phyloP scores from a whole-genome alignment of 2,888 invertebrate species.

The Sesamia inferens region DNA sequence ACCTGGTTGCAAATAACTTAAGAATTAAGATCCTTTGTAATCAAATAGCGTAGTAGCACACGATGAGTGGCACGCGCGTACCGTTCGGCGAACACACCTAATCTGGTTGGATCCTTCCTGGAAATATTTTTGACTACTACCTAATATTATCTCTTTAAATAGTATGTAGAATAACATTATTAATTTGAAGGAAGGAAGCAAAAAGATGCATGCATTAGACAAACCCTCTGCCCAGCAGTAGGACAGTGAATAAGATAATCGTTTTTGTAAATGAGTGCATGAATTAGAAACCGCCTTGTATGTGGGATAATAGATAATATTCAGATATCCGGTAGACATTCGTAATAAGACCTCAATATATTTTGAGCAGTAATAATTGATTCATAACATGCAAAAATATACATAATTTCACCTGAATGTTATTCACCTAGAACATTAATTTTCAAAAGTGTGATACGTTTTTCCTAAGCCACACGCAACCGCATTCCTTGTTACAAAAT shows the following conservation, averaged over 20 bases:
- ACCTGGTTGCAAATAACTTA: slow-evolving; percentile 60
- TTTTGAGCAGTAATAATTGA: slow-evolving; percentile 31
- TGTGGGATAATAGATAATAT: neutral
- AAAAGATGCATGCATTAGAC: neutral
- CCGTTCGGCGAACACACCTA: slow-evolving; percentile 72
- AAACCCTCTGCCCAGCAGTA: too few relatives aligned
- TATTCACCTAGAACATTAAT: slow-evolving; percentile 29
- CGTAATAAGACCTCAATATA: slow-evolving; percentile 11
- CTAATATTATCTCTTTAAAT: slow-evolving; percentile 25
- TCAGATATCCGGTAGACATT: neutral
- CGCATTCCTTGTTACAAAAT: slow-evolving; percentile 64
- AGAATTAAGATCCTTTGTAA: slow-evolving; percentile 61
- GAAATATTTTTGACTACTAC: slow-evolving; percentile 70
- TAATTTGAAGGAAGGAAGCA: neutral
- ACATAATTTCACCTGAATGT: slow-evolving; percentile 16
- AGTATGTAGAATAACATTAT: slow-evolving; percentile 14
- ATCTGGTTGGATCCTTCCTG: slow-evolving; percentile 71
- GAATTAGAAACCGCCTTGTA: neutral
- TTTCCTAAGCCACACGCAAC: slow-evolving; percentile 56
- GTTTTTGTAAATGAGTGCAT: neutral
- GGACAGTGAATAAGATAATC: neutral
- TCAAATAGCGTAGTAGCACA: slow-evolving; percentile 68
- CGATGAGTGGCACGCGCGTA: slow-evolving; percentile 68
- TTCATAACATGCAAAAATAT: slow-evolving; percentile 41
- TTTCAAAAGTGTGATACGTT: slow-evolving; percentile 46